phyloP scores from a whole-genome alignment of 2,888 invertebrate species.

The Drosophila infuscata region DNA sequence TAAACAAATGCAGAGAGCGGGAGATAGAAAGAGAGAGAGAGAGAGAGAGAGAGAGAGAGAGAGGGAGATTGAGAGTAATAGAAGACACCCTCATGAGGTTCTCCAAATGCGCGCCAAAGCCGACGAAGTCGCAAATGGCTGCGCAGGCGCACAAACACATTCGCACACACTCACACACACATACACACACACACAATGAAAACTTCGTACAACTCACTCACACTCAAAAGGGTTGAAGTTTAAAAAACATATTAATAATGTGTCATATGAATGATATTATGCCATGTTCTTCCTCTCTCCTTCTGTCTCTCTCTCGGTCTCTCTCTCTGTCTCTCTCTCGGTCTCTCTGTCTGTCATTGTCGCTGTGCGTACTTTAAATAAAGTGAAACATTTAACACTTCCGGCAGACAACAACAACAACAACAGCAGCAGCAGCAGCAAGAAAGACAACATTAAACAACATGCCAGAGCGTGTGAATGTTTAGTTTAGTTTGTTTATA shows the following conservation, averaged over 20 bases:
- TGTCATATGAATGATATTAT: conserved; percentile 74
- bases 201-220: conserved; percentile 9
- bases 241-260: conserved; percentile 71
- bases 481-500: conserved; percentile 43
- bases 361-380: conserved; percentile 70
- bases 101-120: conserved; percentile 73
- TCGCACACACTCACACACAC: conserved; percentile 20
- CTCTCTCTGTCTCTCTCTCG: background rate
- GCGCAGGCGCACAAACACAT: conserved; percentile 54
- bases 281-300: conserved; percentile 12
- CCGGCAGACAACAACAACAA: conserved; percentile 66
- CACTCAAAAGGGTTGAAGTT: conserved; percentile 65
- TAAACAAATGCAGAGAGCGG: conserved; percentile 1
- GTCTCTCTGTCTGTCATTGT: conserved; percentile 20
- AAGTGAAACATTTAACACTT: conserved; percentile 81
- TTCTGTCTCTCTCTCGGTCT: conserved; percentile 1
- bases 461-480: conserved; percentile 73
- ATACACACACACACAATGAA: conserved; percentile 7
- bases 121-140: conserved; percentile 43
- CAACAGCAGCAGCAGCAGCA: conserved; percentile 34
- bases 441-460: conserved; percentile 34
- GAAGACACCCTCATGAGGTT: conserved; percentile 56
- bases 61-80: conserved; percentile 2
- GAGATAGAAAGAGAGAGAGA: background rate
- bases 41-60: background rate